Evolutionary conservation across 1,140 invertebrate species (phyloP), one percentile per base, ranked within the genome.

Genomic region (Triops cancriformis): DNA sequence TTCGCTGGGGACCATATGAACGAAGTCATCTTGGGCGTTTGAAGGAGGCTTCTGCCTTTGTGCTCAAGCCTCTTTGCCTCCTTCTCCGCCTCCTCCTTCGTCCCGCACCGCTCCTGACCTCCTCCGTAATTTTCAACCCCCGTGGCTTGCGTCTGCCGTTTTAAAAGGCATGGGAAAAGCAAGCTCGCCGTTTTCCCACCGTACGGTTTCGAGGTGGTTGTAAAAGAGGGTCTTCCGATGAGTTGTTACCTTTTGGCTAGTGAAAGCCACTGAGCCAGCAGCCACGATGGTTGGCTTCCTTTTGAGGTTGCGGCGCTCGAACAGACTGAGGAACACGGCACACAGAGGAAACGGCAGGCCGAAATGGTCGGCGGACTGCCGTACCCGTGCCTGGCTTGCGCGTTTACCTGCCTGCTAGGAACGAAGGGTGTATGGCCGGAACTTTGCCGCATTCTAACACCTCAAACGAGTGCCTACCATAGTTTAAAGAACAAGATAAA

Each of bases 121-220:
- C 51, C 51, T 64, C 51, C 51, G 14, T 64, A 23, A 64, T 64
- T 64, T 64, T 64, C n/a, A 23, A n/a, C 51, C 51, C 51, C 51
- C 51, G 51, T 64, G 51, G 51, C 51, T 64, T 64, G 51, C 51
- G 51, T 64, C 51, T 64, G 51, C 51, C 51, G 51, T 64, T 64
- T 64, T 64, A 64, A 64, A 64, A 64, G 51, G 51, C 51, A 64
- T 64, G 51, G 51, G 51, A 64, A 64, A 64, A 64, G 51, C 51
- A 14, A 64, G 51, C 51, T 64, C 18, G 10, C 9, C 9, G 51
- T 64, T 64, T 64, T 64, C 51, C 51, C 51, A 64, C 51, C 51
- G 51, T 64, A 64, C 18, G 51, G 23, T 64, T 64, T 64, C 31
- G 31, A 64, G 51, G 23, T 64, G 51, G 51, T 64, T 64, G 51